Evolutionary conservation across 1,140 invertebrate genomes (phyloP).

Genomic region (Oncopodura yosiiana): DNA sequence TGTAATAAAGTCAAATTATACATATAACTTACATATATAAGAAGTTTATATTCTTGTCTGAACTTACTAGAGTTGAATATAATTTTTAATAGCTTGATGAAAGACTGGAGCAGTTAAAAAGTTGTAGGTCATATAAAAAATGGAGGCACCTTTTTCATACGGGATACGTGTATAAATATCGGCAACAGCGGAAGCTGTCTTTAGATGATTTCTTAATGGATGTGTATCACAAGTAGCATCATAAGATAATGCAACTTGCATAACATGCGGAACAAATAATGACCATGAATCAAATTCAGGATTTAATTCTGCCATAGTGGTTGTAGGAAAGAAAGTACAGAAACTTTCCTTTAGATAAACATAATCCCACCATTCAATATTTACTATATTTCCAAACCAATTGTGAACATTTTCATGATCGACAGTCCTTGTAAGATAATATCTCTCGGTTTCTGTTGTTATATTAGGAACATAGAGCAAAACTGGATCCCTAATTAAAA

Average conservation of each 20-base stretch:
- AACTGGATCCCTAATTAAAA: slow-evolving; percentile 1
- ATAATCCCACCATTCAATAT: not conserved
- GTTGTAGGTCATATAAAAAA: not conserved
- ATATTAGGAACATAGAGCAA: slow-evolving; percentile 5
- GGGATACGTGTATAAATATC: slow-evolving; percentile 11
- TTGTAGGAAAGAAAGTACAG: slow-evolving; percentile 1
- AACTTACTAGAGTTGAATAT: slow-evolving; percentile 1
- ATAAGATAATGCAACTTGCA: slow-evolving; percentile 4
- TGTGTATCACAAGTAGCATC: slow-evolving; percentile 4
- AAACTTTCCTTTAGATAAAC: slow-evolving; percentile 16
- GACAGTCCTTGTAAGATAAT: slow-evolving; percentile 46
- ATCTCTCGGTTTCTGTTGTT: slow-evolving; percentile 12
- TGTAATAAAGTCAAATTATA: no score
- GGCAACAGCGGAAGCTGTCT: slow-evolving; percentile 1
- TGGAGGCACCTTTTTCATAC: slow-evolving; percentile 7
- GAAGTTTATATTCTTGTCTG: not conserved
- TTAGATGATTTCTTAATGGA: slow-evolving; percentile 3
- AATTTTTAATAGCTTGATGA: not conserved
- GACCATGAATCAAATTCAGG: slow-evolving; percentile 5
- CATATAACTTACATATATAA: not conserved
- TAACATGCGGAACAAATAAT: not conserved
- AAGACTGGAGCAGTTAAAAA: slow-evolving; percentile 8
- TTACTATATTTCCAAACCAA: slow-evolving; percentile 69
- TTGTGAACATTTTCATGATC: slow-evolving; percentile 80
- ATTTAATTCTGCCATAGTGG: slow-evolving; percentile 1